Evolutionary conservation across 30 jellyfish, hydroid and myxozoan species (phyloP).

Genomic region (Aurelia sp.): DNA sequence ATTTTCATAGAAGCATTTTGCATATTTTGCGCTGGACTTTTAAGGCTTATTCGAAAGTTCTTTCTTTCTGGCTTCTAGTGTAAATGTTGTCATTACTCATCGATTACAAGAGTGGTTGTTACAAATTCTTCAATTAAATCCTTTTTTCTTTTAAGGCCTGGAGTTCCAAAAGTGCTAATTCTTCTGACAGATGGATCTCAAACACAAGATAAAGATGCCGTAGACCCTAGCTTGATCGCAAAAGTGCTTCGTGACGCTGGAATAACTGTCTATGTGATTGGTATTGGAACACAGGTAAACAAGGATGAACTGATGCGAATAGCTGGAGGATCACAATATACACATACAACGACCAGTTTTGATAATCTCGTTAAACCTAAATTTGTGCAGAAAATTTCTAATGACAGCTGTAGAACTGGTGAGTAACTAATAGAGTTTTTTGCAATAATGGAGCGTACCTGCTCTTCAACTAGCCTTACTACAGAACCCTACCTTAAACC

Average conservation of each 20-base stretch:
- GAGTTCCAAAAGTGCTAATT: conserved; percentile 65
- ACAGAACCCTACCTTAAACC: too few relatives aligned
- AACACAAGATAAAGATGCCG: conserved; percentile 74
- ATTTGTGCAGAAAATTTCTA: conserved; percentile 39
- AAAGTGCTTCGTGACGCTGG: conserved; percentile 70
- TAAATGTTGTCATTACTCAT: too few relatives aligned
- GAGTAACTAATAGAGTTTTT: not conserved
- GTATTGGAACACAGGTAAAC: conserved; percentile 82
- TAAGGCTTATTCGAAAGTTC: too few relatives aligned
- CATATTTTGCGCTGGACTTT: too few relatives aligned
- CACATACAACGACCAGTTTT: conserved; percentile 53
- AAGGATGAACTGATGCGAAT: conserved; percentile 66
- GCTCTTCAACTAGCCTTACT: too few relatives aligned
- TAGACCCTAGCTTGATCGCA: conserved; percentile 70
- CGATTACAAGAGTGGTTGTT: too few relatives aligned
- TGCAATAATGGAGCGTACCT: too few relatives aligned
- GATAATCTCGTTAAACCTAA: conserved; percentile 57
- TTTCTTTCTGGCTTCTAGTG: too few relatives aligned
- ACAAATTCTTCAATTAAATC: too few relatives aligned
- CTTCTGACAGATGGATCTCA: conserved; percentile 91
- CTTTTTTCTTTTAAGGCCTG: not conserved
- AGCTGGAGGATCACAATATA: conserved; percentile 57
- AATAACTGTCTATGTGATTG: conserved; percentile 62
- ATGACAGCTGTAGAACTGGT: conserved; percentile 61
- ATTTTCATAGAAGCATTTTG: too few relatives aligned